Conservation (phyloP, 2,888 invertebrate species). For the Hoplodrina ambigua region DNA sequence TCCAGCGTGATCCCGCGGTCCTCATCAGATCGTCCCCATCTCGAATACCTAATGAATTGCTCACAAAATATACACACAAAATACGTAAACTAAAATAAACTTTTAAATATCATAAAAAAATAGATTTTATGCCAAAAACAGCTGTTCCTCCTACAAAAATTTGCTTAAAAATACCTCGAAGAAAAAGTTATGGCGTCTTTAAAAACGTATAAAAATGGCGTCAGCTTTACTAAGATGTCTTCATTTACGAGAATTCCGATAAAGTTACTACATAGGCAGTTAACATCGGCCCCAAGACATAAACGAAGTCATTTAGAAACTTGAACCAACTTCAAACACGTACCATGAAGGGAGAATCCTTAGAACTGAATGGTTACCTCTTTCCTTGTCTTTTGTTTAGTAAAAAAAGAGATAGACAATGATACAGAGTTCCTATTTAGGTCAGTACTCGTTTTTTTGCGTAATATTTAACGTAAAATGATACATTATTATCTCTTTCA, state of each 20-base stretch:
- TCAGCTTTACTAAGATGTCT: conserved; percentile 57
- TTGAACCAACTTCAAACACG: conserved; percentile 46
- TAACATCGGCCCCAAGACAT: conserved; percentile 55
- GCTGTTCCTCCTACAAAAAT: conserved; percentile 27
- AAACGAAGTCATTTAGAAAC: conserved; percentile 59
- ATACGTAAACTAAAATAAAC: background rate
- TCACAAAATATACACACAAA: too few relatives aligned
- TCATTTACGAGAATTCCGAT: conserved; percentile 65
- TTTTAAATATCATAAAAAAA: background rate
- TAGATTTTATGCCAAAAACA: conserved; percentile 20
- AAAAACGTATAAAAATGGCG: conserved; percentile 46
- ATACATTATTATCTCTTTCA: conserved; percentile 60
- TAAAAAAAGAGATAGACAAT: conserved; percentile 33
- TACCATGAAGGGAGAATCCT: conserved; percentile 31
- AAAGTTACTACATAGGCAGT: conserved; percentile 63
- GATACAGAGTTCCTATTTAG: conserved; percentile 20
- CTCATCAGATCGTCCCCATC: too few relatives aligned
- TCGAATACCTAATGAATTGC: too few relatives aligned
- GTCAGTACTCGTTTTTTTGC: conserved; percentile 41
- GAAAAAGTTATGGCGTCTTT: conserved; percentile 38
- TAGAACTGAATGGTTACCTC: conserved; percentile 15
- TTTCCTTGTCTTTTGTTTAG: conserved; percentile 42
- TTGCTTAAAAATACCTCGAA: conserved; percentile 18
- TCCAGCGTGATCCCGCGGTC: too few relatives aligned
- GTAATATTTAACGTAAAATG: conserved; percentile 51